Base-by-base conservation (phyloP, 2,888 invertebrate species). In the Mythimna ferrago region DNA sequence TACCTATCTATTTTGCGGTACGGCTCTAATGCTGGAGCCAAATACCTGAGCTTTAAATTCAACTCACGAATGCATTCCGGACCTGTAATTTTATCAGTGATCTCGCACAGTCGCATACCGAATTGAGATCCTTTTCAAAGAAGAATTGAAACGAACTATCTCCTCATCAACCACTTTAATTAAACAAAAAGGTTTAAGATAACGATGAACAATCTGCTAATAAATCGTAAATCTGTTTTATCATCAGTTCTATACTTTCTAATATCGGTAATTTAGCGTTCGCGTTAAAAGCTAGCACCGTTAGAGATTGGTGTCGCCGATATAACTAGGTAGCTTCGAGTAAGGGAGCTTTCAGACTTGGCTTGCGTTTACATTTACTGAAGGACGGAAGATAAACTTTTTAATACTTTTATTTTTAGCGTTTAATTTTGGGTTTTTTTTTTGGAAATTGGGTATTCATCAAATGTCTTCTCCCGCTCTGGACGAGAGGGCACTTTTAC, bases 281-380 rank as follows among this genome's bases (percentile, higher is more conserved):
- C 56, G 66, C 78, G 71, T 73, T 86, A 80, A 85, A 71, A 79
- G 73, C 81, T 81, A 16, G 38, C 68, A 79, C 87, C 85, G 85
- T 85, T 85, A 86, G 75, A 66, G 73, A 86, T 86, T 78, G 76
- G 81, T 41, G 26, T 62, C 65, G 67, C 61, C 9, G 83, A 83
- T 83, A 57, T 61, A 54, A 53, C 76, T 63, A 75, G 67, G 64
- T 82, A 80, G 35, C 70, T 51, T 16, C 7, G 38, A 14, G 54
- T 71, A 53, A 75, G 35, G 62, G 44, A 66, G 76, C 67, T 71
- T 68, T 65, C 58, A 75, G 67, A 81, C 81, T 58, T 44, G 35
- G 21, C 14, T 11, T 6, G 51, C 56, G 41, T 32, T 58, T 54
- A 32, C 3, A 32, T 32, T 2, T 2, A 32, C 32, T 32, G 9